Conservation (phyloP, 2,888 invertebrate genomes). For the Stratiomys singularior region DNA sequence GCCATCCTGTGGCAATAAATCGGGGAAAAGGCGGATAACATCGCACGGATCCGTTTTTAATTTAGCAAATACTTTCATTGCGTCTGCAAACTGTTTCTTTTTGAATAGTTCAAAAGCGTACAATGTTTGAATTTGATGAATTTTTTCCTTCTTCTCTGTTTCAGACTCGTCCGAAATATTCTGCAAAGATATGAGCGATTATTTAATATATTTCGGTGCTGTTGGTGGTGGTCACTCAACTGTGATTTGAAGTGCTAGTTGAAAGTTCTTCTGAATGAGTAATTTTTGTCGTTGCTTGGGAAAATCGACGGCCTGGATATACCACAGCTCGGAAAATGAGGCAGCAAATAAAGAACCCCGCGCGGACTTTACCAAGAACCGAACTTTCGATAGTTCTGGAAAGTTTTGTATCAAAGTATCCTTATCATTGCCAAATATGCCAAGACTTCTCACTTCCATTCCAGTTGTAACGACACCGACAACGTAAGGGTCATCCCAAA, state of each 20-base stretch:
- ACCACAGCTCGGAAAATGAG: slow-evolving; percentile 89
- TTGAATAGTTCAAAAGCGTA: slow-evolving; percentile 92
- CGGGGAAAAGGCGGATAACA: slow-evolving; percentile 94
- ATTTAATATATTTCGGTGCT: too few relatives aligned
- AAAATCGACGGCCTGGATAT: slow-evolving; percentile 82
- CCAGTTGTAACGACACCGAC: slow-evolving; percentile 85
- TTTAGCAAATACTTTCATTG: slow-evolving; percentile 91
- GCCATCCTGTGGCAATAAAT: slow-evolving; percentile 70
- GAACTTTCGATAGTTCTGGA: slow-evolving; percentile 77
- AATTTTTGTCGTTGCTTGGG: slow-evolving; percentile 85
- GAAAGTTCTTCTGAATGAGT: slow-evolving; percentile 90
- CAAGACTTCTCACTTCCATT: slow-evolving; percentile 87
- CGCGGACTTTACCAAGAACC: slow-evolving; percentile 78
- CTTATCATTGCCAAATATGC: slow-evolving; percentile 74
- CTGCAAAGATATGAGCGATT: slow-evolving; percentile 65
- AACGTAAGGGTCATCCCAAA: slow-evolving; percentile 94
- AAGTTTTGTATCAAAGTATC: slow-evolving; percentile 78
- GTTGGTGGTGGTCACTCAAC: slow-evolving; percentile 68
- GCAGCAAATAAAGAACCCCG: slow-evolving; percentile 87
- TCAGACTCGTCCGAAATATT: slow-evolving; percentile 83
- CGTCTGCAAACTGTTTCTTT: slow-evolving; percentile 86
- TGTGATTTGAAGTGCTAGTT: slow-evolving; percentile 89
- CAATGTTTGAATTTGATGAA: slow-evolving; percentile 88
- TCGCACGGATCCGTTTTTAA: slow-evolving; percentile 93
- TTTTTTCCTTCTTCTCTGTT: slow-evolving; percentile 82